Evolutionary conservation across 2,888 invertebrate species (phyloP).

Genomic region (Augiades crinisus): DNA sequence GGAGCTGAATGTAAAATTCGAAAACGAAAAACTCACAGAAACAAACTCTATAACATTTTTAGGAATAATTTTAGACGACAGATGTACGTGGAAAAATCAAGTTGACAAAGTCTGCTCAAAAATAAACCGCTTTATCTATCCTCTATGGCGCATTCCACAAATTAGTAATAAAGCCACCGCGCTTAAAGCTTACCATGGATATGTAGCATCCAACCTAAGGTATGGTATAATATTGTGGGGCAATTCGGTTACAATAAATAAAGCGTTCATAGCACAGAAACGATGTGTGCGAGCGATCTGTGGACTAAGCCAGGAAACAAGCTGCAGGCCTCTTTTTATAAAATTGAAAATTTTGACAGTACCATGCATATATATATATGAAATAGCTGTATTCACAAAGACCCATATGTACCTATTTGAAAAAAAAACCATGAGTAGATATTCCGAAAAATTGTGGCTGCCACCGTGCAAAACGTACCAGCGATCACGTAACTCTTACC

Average conservation of each 20-base stretch:
- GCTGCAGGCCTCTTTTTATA: constrained; percentile 6
- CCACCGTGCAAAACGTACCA: too few species aligned
- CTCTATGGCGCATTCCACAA: neutral
- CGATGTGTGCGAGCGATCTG: neutral
- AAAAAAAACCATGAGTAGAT: too few species aligned
- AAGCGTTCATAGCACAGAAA: constrained; percentile 3
- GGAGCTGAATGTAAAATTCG: neutral
- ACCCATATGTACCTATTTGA: neutral
- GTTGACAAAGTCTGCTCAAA: neutral
- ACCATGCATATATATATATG: neutral
- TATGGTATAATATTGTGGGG: constrained; percentile 2
- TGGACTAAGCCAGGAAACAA: neutral
- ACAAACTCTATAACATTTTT: neutral
- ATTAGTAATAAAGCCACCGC: neutral
- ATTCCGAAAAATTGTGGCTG: too few species aligned
- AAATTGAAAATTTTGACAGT: neutral
- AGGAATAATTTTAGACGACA: neutral
- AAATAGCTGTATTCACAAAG: neutral
- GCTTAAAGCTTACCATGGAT: neutral
- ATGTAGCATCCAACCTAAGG: neutral
- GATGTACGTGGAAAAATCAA: neutral
- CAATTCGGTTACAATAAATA: neutral
- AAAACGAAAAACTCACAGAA: neutral
- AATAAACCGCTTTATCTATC: neutral
- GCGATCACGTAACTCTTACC: too few species aligned